phyloP scores from a whole-genome alignment of 2,888 invertebrate species.

The Neoitamus cyanurus region DNA sequence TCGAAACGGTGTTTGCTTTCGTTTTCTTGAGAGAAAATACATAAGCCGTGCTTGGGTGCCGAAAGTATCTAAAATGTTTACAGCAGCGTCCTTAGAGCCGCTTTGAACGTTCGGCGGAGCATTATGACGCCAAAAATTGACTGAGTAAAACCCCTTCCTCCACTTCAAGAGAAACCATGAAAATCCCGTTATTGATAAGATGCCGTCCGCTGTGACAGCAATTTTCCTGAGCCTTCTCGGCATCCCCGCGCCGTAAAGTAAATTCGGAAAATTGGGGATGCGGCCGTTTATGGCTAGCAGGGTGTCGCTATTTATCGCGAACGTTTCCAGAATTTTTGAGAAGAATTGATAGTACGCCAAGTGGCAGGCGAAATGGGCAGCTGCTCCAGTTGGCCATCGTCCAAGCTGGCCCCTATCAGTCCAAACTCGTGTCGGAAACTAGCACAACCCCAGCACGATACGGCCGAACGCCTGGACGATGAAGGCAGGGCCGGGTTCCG shows the following conservation, averaged over 20 bases:
- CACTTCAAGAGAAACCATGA: background rate
- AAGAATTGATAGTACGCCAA: constrained; percentile 16
- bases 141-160: background rate
- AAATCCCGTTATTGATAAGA: background rate
- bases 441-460: background rate
- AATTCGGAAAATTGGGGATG: background rate
- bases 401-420: background rate
- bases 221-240: background rate
- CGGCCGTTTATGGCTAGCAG: background rate
- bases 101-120: background rate
- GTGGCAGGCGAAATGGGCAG: background rate
- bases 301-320: constrained; percentile 10
- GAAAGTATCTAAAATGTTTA: background rate
- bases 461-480: background rate
- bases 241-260: background rate
- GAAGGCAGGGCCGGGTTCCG: background rate
- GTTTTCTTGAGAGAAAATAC: background rate
- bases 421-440: background rate
- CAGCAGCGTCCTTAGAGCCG: background rate
- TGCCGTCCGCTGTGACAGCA: background rate
- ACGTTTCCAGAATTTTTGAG: constrained; percentile 1
- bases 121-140: background rate
- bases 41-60: background rate
- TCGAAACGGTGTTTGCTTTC: background rate
- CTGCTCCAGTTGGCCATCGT: constrained; percentile 21